Evolutionary conservation across 1,140 invertebrate genomes (phyloP).

Genomic region (Megalonaias nervosa): DNA sequence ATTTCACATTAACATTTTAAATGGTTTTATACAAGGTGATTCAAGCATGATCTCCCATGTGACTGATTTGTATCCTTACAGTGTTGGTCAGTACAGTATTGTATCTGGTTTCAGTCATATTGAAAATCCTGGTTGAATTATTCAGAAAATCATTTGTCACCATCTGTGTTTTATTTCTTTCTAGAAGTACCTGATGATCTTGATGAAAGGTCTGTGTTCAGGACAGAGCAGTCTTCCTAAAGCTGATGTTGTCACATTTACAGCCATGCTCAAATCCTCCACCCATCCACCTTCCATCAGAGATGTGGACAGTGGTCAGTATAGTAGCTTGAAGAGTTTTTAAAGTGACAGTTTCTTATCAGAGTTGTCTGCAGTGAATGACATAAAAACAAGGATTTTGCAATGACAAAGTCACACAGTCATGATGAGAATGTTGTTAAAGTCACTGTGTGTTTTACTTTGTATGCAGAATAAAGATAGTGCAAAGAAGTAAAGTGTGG

Average conservation of each 20-base stretch:
- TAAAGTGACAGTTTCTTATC: background rate
- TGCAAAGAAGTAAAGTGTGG: too few species aligned
- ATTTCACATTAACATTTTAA: too few species aligned
- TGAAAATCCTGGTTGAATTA: background rate
- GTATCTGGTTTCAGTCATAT: background rate
- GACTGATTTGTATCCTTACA: too few species aligned
- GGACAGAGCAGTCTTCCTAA: constrained; percentile 64
- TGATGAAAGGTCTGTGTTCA: constrained; percentile 69
- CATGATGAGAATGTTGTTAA: too few species aligned
- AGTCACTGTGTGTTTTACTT: too few species aligned
- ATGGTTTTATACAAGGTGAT: too few species aligned
- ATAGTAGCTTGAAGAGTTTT: background rate
- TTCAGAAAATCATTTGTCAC: background rate
- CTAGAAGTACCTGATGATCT: constrained; percentile 69
- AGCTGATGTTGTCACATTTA: constrained; percentile 76
- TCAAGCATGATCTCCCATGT: too few species aligned
- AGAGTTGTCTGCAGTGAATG: constrained; percentile 3
- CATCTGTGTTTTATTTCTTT: constrained; percentile 1
- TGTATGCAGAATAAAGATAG: too few species aligned
- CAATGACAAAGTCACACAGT: background rate
- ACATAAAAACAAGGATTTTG: background rate
- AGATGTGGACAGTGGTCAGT: constrained; percentile 66
- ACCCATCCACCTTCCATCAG: constrained; percentile 77
- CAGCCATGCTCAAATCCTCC: constrained; percentile 79
- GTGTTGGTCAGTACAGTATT: too few species aligned